A percentile compares a stretch with the other conserved stretches of the same genome.
phyloP scores from a whole-genome alignment of 2,888 invertebrate genomes.

The Drosophila barbarae region DNA sequence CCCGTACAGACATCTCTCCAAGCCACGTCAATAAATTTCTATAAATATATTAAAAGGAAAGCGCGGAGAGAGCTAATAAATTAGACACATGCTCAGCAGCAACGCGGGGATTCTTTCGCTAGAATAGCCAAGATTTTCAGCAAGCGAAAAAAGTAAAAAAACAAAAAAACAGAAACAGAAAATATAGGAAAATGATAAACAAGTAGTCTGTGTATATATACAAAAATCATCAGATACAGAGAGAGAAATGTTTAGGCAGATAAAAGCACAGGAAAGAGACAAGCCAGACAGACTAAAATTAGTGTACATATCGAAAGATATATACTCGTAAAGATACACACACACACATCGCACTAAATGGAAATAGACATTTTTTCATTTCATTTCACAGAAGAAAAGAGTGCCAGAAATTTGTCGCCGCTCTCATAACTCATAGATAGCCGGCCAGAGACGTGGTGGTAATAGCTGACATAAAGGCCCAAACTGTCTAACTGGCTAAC shows the following conservation, averaged over 20 bases:
- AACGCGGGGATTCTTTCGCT: conserved; percentile 10
- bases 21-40: conserved; percentile 48
- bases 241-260: conserved; percentile 31
- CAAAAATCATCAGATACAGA: conserved; percentile 40
- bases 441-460: not conserved
- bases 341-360: conserved; percentile 23
- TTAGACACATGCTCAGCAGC: conserved; percentile 44
- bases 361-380: conserved; percentile 36
- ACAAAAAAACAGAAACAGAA: conserved; percentile 1
- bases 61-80: conserved; percentile 49
- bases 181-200: conserved; percentile 30
- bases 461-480: conserved; percentile 6
- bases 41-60: conserved; percentile 47
- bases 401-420: conserved; percentile 25
- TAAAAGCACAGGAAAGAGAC: conserved; percentile 14
- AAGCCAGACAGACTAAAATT: conserved; percentile 59
- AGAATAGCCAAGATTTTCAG: conserved; percentile 47
- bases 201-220: conserved; percentile 23
- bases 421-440: conserved; percentile 13
- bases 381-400: conserved; percentile 20
- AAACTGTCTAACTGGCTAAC: conserved; percentile 17
- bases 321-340: conserved; percentile 27
- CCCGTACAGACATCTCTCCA: conserved; percentile 2
- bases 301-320: conserved; percentile 40
- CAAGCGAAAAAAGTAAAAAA: conserved; percentile 43